Conservation (phyloP, 2,113 vertebrate genomes). For the mouse (Mus musculus) region GRCm39 chr12:89814001-89814500, state of each 20-base stretch:
- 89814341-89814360: not conserved
- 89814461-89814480: slow-evolving; percentile 83
- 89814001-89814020: not conserved
- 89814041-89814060: slow-evolving; percentile 13
- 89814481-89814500: slow-evolving; percentile 84
- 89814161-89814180: not conserved
- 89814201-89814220: slow-evolving; percentile 19
- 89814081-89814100: slow-evolving; percentile 3
- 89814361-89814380: slow-evolving; percentile 74
- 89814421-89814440: slow-evolving; percentile 84
- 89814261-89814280: not conserved
- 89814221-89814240: not conserved
- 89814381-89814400: slow-evolving; percentile 73
- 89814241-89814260: slow-evolving; percentile 19
- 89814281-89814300: not conserved
- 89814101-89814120: not conserved
- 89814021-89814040: not conserved
- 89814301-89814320: not conserved
- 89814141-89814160: slow-evolving; percentile 44
- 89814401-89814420: slow-evolving; percentile 83
- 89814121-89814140: slow-evolving; percentile 48
- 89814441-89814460: slow-evolving; percentile 82
- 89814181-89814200: slow-evolving; percentile 16
- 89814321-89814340: slow-evolving; percentile 34
- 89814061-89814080: slow-evolving; percentile 46